phyloP scores from a whole-genome alignment of 2,797 vertebrate genomes.

The Heterohyrax brucei region DNA sequence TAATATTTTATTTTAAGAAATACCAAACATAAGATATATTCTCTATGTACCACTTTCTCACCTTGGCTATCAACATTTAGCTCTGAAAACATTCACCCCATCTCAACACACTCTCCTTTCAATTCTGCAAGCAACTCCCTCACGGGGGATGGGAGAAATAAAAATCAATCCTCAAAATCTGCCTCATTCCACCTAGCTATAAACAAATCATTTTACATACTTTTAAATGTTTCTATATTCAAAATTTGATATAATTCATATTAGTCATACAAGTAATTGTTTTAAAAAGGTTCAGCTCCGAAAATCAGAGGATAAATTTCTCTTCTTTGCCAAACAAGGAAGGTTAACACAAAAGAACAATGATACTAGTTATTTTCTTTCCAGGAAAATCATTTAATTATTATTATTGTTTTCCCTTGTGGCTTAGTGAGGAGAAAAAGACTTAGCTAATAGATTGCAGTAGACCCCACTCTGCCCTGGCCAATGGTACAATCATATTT shows the following conservation, averaged over 20 bases:
- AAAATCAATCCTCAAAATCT: conserved; percentile 48
- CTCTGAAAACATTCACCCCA: conserved; percentile 64
- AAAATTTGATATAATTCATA: conserved; percentile 36
- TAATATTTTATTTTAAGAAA: conserved; percentile 71
- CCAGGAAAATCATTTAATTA: neutral
- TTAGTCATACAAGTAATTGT: neutral
- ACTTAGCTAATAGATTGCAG: neutral
- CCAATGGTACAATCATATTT: neutral
- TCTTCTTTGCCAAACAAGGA: conserved; percentile 50
- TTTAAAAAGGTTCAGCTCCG: conserved; percentile 53
- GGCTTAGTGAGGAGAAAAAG: neutral
- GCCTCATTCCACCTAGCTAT: conserved; percentile 49
- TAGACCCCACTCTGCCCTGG: neutral
- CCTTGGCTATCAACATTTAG: conserved; percentile 39
- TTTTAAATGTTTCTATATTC: conserved; percentile 37
- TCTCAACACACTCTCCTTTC: conserved; percentile 64
- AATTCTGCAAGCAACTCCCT: conserved; percentile 53
- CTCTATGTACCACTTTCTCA: conserved; percentile 52
- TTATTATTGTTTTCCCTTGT: conserved; percentile 7
- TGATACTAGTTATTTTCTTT: conserved; percentile 50
- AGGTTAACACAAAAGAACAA: neutral
- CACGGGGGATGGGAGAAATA: conserved; percentile 45
- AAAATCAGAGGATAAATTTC: neutral
- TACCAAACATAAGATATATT: conserved; percentile 61
- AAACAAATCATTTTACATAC: conserved; percentile 28